Conservation (phyloP, 2,113 vertebrate species). For the Telmatochromis brichardi region DNA sequence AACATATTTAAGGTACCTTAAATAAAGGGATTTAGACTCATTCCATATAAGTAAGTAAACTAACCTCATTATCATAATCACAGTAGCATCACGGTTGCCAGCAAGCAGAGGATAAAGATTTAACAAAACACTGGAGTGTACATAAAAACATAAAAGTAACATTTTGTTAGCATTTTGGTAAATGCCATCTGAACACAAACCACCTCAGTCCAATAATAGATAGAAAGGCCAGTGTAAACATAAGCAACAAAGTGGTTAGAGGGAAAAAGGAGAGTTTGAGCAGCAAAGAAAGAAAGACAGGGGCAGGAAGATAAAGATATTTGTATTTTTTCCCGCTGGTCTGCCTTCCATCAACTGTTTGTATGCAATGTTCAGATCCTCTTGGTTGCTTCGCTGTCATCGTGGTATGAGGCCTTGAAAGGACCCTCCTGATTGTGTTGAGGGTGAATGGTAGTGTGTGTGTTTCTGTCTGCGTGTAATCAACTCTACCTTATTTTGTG, state of each 20-base stretch:
- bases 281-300: background rate
- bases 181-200: background rate
- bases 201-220: background rate
- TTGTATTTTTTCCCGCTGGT: background rate
- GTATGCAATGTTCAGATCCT: background rate
- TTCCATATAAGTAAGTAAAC: background rate
- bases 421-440: slow-evolving; percentile 5
- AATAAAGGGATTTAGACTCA: background rate
- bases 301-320: background rate
- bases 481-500: slow-evolving; percentile 30
- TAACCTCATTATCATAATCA: background rate
- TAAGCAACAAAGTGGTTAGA: background rate
- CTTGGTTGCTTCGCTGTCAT: background rate
- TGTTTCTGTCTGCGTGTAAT: slow-evolving; percentile 12
- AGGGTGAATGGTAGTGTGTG: slow-evolving; percentile 1
- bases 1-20: background rate
- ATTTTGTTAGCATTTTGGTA: background rate
- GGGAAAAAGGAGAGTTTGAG: background rate
- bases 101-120: background rate
- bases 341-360: slow-evolving; percentile 1
- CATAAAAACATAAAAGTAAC: background rate
- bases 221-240: background rate
- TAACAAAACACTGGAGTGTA: background rate
- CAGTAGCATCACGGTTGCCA: background rate
- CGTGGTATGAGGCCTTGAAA: background rate